phyloP scores from a whole-genome alignment of 2,888 invertebrate species.

The Linnaemya tessellans region DNA sequence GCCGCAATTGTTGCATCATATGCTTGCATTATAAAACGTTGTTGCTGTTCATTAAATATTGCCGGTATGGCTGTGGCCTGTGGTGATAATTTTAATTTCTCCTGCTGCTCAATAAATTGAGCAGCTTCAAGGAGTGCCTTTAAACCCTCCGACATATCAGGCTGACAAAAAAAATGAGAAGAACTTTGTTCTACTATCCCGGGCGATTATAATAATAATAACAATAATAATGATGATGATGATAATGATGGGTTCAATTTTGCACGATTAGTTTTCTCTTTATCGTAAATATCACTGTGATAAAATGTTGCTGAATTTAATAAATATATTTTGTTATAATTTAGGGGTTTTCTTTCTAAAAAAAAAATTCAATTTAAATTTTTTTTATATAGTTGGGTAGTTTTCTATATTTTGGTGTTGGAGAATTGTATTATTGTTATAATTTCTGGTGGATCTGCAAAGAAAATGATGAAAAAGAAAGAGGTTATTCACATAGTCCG shows the following conservation, averaged over 20 bases:
- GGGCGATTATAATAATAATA: no score
- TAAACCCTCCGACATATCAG: constrained; percentile 80
- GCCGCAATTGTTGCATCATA: constrained; percentile 68
- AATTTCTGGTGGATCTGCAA: constrained; percentile 67
- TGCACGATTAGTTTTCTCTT: constrained; percentile 16
- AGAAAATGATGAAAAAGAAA: neutral
- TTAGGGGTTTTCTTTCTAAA: constrained; percentile 4
- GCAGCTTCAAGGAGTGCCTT: constrained; percentile 81
- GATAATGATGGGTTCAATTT: constrained; percentile 17
- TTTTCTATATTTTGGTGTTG: constrained; percentile 58
- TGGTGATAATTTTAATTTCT: constrained; percentile 77
- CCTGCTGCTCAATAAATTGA: constrained; percentile 81
- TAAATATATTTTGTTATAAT: constrained; percentile 1
- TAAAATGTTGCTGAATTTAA: constrained; percentile 7
- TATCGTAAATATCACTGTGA: constrained; percentile 30
- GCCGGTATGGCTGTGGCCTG: constrained; percentile 69
- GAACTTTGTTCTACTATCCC: constrained; percentile 42
- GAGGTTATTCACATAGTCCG: neutral
- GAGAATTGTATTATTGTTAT: constrained; percentile 48
- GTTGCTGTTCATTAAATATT: constrained; percentile 70
- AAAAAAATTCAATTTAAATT: neutral
- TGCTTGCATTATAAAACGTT: constrained; percentile 68
- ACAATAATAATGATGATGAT: no score
- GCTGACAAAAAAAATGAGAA: constrained; percentile 50
- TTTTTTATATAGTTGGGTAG: constrained; percentile 42